Evolutionary conservation across 2,113 vertebrate genomes (phyloP).

Genomic region (Mola mola): DNA sequence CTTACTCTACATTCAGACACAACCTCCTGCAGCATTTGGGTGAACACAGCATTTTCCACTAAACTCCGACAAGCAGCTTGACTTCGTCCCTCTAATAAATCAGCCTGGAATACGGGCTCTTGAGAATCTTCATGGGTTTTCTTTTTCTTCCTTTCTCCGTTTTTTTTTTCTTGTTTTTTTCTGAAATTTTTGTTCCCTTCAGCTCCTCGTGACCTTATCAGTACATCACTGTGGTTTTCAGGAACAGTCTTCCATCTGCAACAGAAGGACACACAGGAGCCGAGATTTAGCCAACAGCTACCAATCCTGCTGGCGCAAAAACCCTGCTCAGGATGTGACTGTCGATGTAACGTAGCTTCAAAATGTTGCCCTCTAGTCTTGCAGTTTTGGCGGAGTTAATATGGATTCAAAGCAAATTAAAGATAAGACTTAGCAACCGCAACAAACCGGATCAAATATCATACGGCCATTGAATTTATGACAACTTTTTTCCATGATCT

Average conservation of each 20-base stretch:
- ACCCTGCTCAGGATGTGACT: conserved; percentile 49
- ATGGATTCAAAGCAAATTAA: conserved; percentile 40
- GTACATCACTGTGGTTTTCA: conserved; percentile 99
- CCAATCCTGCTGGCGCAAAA: conserved; percentile 58
- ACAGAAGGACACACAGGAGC: conserved; percentile 78
- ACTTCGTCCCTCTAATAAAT: conserved; percentile 65
- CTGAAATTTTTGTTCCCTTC: conserved; percentile 50
- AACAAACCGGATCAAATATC: conserved; percentile 53
- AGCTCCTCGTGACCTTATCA: conserved; percentile 83
- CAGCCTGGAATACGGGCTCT: conserved; percentile 65
- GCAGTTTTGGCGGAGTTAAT: conserved; percentile 21
- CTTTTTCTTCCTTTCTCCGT: conserved; percentile 74
- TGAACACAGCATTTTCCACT: conserved; percentile 70
- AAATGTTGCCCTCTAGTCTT: conserved; percentile 53
- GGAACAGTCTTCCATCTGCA: conserved; percentile 99
- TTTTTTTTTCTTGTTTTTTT: conserved; percentile 37
- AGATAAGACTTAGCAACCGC: conserved; percentile 34
- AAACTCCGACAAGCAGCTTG: conserved; percentile 68
- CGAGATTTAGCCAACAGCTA: conserved; percentile 64
- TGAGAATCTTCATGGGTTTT: conserved; percentile 71
- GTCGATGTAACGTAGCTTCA: conserved; percentile 54
- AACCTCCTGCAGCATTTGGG: conserved; percentile 78
- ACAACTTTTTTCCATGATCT: not conserved
- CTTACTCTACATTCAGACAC: conserved; percentile 86
- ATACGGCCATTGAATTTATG: not conserved